Base-by-base conservation (phyloP, 2,888 invertebrate species). In the Drosophila niveifrons region DNA sequence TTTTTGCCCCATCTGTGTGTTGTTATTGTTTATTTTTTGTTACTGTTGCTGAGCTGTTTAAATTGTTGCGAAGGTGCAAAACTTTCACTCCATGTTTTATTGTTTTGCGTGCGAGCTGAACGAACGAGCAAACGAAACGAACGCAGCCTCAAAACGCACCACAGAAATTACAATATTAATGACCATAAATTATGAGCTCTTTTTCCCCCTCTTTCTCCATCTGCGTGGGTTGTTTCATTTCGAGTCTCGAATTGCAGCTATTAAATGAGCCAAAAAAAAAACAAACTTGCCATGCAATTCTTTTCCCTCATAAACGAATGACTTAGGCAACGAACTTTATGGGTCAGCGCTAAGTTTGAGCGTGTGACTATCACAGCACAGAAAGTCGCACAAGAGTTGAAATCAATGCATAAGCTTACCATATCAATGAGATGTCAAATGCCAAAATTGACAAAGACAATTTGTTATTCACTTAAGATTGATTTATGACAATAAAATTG, bases 131-230 rank as follows among this genome's bases (percentile, higher is more conserved):
- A 43, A 39, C n/a, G 23, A 23, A 23, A 36, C 36, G n/a, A 43
- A 39, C n/a, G 23, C 48, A 62, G 55, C 46, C 39, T 43, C 62
- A 47, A 44, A 72, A 55, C 58, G 50, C 48, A 48, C 36, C 48
- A 51, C 63, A 89, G 79, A 88, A 89, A 89, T 87, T 87, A 87
- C 72, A 84, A 86, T 81, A 81, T 81, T 84, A 89, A 89, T 87
- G 89, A 67, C 82, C 70, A 78, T 84, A 84, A 89, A 84, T 84
- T 78, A 73, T 88, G 72, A 73, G 65, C 34, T 70, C 65, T 66
- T 63, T n/a, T n/a, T n/a, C n/a, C 64, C 66, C 67, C 65, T 23
- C 9, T 41, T 44, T 44, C 41, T 44, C 41, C 66, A n/a, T 51
- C 44, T 73, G 80, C 69, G 88, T 88, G 88, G 86, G 88, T 29